A percentile compares a stretch with the other conserved stretches of the same genome.
Conservation (phyloP, 2,113 vertebrate species). For the Synodontis membranacea region DNA sequence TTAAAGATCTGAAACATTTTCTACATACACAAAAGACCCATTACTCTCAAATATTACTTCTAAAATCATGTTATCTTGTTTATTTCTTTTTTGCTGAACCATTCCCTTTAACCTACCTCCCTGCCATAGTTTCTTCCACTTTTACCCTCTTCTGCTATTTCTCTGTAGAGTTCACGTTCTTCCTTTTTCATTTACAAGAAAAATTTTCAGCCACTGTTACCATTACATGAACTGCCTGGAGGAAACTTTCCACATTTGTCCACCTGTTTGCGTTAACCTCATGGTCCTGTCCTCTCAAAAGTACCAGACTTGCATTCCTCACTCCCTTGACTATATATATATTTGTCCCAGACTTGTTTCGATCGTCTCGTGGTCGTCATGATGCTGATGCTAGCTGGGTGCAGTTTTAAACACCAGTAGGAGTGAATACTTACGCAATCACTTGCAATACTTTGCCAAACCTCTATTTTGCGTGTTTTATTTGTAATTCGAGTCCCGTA, state of each 20-base stretch:
- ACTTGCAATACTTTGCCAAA: neutral
- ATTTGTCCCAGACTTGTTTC: neutral
- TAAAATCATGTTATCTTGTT: neutral
- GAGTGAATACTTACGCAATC: neutral
- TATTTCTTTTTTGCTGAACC: neutral
- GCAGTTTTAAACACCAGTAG: neutral
- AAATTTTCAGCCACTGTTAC: neutral
- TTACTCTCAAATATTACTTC: too few relatives aligned
- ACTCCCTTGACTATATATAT: neutral
- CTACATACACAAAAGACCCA: too few relatives aligned
- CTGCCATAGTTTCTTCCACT: neutral
- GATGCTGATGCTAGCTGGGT: neutral
- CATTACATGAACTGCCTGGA: neutral
- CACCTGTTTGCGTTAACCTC: neutral
- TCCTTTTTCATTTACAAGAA: slow-evolving; percentile 21
- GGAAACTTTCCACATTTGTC: slow-evolving; percentile 5
- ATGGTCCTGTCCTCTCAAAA: neutral
- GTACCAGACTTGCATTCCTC: neutral
- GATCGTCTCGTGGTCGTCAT: neutral
- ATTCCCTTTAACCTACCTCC: slow-evolving; percentile 3
- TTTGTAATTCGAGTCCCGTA: neutral
- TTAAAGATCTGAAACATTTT: too few relatives aligned
- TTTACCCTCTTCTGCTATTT: neutral
- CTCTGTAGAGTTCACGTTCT: neutral
- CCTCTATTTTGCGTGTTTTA: neutral